Evolutionary conservation across 1,140 invertebrate species (phyloP).

Genomic region (Psix sp.): DNA sequence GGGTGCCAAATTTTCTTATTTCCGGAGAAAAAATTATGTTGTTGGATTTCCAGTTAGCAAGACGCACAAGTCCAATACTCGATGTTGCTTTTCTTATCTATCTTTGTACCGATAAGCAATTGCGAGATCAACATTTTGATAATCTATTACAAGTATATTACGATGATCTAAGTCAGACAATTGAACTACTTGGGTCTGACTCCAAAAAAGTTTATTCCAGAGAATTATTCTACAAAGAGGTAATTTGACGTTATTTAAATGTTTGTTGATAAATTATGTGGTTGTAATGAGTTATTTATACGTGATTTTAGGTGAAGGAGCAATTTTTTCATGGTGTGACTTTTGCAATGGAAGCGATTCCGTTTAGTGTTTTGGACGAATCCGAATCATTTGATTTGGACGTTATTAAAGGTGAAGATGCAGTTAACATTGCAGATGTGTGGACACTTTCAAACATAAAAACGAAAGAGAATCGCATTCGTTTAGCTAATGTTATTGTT

Average conservation of each 20-base stretch:
- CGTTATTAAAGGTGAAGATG: constrained; percentile 73
- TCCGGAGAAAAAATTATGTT: constrained; percentile 78
- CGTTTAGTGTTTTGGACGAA: constrained; percentile 79
- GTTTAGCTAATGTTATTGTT: constrained; percentile 80
- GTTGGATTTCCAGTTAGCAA: constrained; percentile 84
- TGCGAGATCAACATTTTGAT: constrained; percentile 79
- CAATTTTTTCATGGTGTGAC: constrained; percentile 80
- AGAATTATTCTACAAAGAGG: constrained; percentile 71
- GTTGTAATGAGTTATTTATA: no score
- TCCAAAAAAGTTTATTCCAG: constrained; percentile 79
- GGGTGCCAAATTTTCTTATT: constrained; percentile 85
- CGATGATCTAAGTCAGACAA: constrained; percentile 76
- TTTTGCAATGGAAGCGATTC: constrained; percentile 81
- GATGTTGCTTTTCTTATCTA: constrained; percentile 82
- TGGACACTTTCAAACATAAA: constrained; percentile 66
- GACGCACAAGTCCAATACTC: constrained; percentile 79
- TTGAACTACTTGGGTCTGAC: constrained; percentile 80
- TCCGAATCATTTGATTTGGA: constrained; percentile 81
- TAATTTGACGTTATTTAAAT: no score
- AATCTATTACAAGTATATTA: constrained; percentile 79
- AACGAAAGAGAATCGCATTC: constrained; percentile 48
- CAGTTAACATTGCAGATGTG: constrained; percentile 67
- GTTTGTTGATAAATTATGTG: no score
- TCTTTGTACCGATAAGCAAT: constrained; percentile 79
- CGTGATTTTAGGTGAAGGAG: constrained; percentile 66